Evolutionary conservation across 2,113 vertebrate species (phyloP).

Genomic region (Spea bombifrons): DNA sequence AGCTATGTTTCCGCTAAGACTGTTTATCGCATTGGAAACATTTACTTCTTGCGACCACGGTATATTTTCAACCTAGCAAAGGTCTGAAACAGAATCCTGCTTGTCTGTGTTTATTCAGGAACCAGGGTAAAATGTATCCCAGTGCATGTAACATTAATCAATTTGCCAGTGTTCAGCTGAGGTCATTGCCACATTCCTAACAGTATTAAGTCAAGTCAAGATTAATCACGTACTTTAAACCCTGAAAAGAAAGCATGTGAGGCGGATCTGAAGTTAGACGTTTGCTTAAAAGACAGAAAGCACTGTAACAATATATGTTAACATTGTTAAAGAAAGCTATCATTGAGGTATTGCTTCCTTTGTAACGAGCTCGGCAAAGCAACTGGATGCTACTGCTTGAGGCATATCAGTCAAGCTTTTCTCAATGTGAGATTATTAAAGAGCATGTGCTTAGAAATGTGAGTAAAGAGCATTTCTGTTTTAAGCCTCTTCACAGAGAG

Average conservation of each 20-base stretch:
- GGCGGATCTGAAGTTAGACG: constrained; percentile 67
- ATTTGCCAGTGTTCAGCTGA: constrained; percentile 70
- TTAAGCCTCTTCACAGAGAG: constrained; percentile 37
- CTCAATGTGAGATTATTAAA: constrained; percentile 46
- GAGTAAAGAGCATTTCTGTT: constrained; percentile 39
- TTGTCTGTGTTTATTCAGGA: constrained; percentile 73
- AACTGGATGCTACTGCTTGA: constrained; percentile 40
- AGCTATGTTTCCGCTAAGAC: constrained; percentile 65
- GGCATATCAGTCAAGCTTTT: constrained; percentile 45
- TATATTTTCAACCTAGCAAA: constrained; percentile 70
- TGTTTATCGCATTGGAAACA: constrained; percentile 73
- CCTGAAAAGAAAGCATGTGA: constrained; percentile 65
- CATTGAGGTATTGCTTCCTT: constrained; percentile 45
- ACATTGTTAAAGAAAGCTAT: constrained; percentile 53
- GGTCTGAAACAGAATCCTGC: constrained; percentile 69
- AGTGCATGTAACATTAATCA: constrained; percentile 77
- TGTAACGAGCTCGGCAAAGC: constrained; percentile 35
- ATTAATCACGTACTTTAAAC: constrained; percentile 76
- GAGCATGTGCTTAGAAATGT: constrained; percentile 42
- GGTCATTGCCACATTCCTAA: constrained; percentile 75
- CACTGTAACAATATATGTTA: constrained; percentile 58
- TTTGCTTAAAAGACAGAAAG: constrained; percentile 61
- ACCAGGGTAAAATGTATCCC: constrained; percentile 58
- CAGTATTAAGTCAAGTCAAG: constrained; percentile 71
- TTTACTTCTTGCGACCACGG: constrained; percentile 68